Evolutionary conservation across 35 echinoderm and acorn worm species (phyloP).

Genomic region (Ophiothrix spiculata): DNA sequence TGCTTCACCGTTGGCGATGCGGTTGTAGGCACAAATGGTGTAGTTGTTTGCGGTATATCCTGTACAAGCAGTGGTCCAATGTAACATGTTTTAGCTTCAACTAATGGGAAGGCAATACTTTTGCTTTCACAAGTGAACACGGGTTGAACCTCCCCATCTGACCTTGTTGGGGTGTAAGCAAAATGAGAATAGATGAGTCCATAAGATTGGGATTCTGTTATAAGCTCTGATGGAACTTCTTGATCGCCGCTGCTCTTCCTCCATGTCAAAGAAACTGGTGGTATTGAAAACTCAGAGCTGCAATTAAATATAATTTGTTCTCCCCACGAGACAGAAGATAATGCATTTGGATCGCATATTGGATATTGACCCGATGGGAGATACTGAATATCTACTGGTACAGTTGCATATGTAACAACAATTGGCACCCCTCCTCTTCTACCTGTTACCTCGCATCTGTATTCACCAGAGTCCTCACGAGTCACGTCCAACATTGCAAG

Average conservation of each 20-base stretch:
- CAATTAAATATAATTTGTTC: background rate
- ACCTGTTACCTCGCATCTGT: background rate
- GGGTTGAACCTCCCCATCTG: background rate
- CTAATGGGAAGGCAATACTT: background rate
- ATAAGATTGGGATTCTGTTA: background rate
- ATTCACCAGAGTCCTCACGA: background rate
- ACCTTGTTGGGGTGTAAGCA: background rate
- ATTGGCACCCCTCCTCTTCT: background rate
- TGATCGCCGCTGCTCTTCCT: background rate
- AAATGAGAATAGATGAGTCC: background rate
- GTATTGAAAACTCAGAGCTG: background rate
- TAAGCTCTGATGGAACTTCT: background rate
- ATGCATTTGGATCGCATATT: background rate
- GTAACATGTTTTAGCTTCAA: background rate
- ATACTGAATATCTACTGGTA: background rate
- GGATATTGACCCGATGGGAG: background rate
- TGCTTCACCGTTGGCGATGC: background rate
- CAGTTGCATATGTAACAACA: background rate
- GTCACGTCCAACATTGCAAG: background rate
- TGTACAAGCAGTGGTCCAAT: background rate
- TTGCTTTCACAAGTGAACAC: background rate
- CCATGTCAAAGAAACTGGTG: background rate
- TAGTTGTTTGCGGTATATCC: background rate
- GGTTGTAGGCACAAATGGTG: background rate
- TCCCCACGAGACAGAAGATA: background rate